phyloP scores from a whole-genome alignment of 2,113 vertebrate genomes.

The Chitala chitala region DNA sequence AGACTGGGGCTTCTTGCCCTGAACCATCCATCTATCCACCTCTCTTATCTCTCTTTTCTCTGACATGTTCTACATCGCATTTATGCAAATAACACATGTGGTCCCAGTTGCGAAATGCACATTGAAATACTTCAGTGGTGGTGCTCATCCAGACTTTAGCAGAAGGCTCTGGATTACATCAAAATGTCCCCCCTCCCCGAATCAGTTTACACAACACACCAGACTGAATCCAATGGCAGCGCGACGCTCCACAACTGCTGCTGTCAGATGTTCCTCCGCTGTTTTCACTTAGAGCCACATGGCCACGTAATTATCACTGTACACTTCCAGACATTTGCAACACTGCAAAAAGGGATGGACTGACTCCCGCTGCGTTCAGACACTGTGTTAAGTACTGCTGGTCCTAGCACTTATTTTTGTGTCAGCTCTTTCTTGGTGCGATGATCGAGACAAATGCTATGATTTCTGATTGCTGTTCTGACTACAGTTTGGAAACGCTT shows the following conservation, averaged over 20 bases:
- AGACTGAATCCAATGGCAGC: constrained; percentile 31
- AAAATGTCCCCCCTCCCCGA: constrained; percentile 24
- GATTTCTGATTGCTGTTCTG: too few relatives aligned
- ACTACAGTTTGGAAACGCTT: too few relatives aligned
- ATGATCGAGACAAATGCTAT: too few relatives aligned
- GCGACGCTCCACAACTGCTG: neutral
- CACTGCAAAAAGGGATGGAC: constrained; percentile 28
- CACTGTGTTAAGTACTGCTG: neutral
- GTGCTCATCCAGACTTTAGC: constrained; percentile 24
- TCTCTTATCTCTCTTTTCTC: neutral
- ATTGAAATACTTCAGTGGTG: constrained; percentile 22
- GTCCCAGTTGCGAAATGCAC: constrained; percentile 27
- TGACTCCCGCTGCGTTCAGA: neutral
- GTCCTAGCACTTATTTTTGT: neutral
- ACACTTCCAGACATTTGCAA: neutral
- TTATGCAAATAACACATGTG: constrained; percentile 18
- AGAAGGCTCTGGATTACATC: constrained; percentile 37
- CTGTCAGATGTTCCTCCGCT: constrained; percentile 22
- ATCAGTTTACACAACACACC: constrained; percentile 25
- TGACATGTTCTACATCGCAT: neutral
- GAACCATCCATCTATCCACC: neutral
- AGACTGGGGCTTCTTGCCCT: too few relatives aligned
- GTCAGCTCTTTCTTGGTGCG: neutral
- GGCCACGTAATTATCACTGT: constrained; percentile 22
- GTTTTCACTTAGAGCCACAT: constrained; percentile 37